Percentiles rank a stretch among this genome's conserved stretches.
These are phyloP conservation scores for Coptotermes formosanus DNA, from an alignment of 1,140 invertebrate species.

Conservation along the genomic window DNA sequence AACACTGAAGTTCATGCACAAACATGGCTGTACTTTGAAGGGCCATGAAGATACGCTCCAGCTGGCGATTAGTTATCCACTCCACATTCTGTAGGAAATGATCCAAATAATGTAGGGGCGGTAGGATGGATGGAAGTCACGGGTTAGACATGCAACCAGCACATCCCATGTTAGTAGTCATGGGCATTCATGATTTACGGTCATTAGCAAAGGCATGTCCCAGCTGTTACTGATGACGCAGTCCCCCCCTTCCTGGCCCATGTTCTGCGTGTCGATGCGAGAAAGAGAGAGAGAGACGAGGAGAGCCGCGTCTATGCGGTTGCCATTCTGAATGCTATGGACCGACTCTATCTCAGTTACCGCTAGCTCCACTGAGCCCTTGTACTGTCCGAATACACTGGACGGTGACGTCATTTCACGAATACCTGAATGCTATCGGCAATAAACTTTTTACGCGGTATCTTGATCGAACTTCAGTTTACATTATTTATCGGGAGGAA, in stretches of 20 bases:
- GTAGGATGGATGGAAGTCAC: neutral
- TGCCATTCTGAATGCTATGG: neutral
- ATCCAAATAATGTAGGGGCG: neutral
- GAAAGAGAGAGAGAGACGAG: neutral
- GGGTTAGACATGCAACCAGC: neutral
- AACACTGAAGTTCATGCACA: too few relatives aligned
- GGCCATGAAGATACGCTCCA: too few relatives aligned
- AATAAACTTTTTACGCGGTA: neutral
- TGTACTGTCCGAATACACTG: neutral
- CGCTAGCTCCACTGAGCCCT: neutral
- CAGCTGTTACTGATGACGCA: neutral
- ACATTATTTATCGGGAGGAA: neutral
- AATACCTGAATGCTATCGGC: neutral
- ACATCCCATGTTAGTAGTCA: neutral
- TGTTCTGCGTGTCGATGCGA: neutral
- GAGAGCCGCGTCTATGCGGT: neutral
- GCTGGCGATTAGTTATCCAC: neutral
- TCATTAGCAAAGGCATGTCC: constrained; percentile 13
- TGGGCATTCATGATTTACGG: neutral
- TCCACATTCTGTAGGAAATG: neutral
- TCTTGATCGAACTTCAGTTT: neutral
- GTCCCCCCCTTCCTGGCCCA: neutral
- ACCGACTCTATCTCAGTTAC: neutral
- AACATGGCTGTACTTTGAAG: too few relatives aligned
- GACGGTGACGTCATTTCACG: neutral